Percentiles rank a stretch among this genome's conserved stretches.
These are phyloP conservation scores for Drosophila athabasca DNA, from an alignment of 1,140 invertebrate species.

Conservation along the genomic window DNA sequence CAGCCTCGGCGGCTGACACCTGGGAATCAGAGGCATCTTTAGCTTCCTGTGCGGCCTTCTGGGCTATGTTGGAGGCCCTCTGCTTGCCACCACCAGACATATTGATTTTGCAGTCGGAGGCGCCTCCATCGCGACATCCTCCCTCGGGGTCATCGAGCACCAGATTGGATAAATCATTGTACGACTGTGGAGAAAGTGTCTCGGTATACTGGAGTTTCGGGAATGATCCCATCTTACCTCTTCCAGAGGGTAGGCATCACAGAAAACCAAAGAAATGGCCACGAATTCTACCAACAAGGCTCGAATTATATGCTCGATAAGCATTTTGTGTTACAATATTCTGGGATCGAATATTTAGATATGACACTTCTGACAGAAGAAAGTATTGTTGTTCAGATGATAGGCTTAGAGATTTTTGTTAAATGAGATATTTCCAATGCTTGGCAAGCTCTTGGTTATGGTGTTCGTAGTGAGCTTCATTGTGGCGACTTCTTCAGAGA, in stretches of 20 bases:
- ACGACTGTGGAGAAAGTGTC: background rate
- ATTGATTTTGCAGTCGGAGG: background rate
- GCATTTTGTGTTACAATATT: background rate
- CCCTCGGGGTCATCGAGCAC: background rate
- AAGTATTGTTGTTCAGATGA: background rate
- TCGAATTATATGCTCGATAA: too few species aligned
- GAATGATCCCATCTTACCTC: too few species aligned
- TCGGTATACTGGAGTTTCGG: too few species aligned
- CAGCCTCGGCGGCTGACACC: slow-evolving; percentile 87
- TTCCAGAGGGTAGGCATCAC: too few species aligned
- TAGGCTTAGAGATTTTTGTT: slow-evolving; percentile 16
- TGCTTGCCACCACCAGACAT: slow-evolving; percentile 42
- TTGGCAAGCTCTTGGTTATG: slow-evolving; percentile 17
- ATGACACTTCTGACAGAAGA: background rate
- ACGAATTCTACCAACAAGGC: too few species aligned
- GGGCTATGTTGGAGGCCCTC: slow-evolving; percentile 86
- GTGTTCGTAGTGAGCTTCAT: slow-evolving; percentile 30
- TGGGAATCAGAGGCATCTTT: slow-evolving; percentile 87
- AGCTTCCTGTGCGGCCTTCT: slow-evolving; percentile 87
- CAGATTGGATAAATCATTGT: background rate
- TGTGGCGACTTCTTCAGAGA: slow-evolving; percentile 3
- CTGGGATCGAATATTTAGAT: background rate
- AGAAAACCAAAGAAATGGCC: too few species aligned
- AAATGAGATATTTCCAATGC: slow-evolving; percentile 46
- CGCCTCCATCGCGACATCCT: background rate